Conservation (phyloP, 2,113 vertebrate genomes). For the Gobiocypris rarus region DNA sequence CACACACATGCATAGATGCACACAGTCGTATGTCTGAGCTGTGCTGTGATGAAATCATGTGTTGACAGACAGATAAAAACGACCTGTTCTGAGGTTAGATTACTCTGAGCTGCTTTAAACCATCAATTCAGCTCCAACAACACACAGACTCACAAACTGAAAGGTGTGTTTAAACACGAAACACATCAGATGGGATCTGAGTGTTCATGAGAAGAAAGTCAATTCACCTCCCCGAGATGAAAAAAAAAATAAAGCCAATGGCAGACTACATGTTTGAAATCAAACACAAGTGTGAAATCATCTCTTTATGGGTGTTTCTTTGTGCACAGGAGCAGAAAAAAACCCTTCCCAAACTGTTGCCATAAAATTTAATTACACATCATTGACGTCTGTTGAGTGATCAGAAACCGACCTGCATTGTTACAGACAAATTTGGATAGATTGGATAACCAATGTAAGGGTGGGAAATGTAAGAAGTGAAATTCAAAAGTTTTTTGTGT, state of each 20-base stretch:
- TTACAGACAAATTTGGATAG: background rate
- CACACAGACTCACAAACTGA: slow-evolving; percentile 44
- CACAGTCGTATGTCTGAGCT: slow-evolving; percentile 35
- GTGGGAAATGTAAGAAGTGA: too few relatives aligned
- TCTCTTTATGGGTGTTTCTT: background rate
- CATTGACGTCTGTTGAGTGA: background rate
- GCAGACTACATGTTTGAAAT: background rate
- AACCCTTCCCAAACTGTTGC: too few relatives aligned
- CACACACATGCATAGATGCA: slow-evolving; percentile 43
- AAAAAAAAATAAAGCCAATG: background rate
- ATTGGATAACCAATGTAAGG: accelerated
- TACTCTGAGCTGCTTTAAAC: slow-evolving; percentile 65
- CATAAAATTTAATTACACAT: background rate
- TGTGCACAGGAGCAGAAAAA: background rate
- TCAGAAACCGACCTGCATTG: background rate
- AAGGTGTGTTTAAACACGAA: background rate
- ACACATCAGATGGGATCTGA: slow-evolving; percentile 4
- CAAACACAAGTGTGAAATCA: background rate
- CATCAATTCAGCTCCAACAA: slow-evolving; percentile 66
- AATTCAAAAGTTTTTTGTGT: too few relatives aligned
- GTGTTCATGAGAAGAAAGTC: background rate
- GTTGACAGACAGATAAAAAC: slow-evolving; percentile 73
- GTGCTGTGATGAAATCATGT: slow-evolving; percentile 69
- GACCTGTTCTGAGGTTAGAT: slow-evolving; percentile 75
- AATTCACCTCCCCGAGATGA: background rate